Percentiles rank a stretch among this genome's conserved stretches.
Conservation (phyloP, 1,140 invertebrate species). For the Vanessa tameamea region DNA sequence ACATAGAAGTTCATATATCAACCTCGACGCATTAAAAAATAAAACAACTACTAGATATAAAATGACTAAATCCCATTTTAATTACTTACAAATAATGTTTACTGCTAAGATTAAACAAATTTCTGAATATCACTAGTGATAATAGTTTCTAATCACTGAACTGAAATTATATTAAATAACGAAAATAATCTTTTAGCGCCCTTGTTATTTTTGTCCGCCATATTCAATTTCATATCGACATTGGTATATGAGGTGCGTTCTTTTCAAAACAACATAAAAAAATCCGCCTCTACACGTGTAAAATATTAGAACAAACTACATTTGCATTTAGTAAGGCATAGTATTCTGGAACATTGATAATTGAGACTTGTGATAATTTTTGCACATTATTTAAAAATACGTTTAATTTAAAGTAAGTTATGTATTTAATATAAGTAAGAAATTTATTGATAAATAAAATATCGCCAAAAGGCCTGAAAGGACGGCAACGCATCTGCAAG, state of each 20-base stretch:
- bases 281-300: not conserved
- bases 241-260: slow-evolving; percentile 32
- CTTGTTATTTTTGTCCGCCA: slow-evolving; percentile 80
- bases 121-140: slow-evolving; percentile 12
- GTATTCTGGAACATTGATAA: too few species aligned
- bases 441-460: too few species aligned
- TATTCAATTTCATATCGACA: slow-evolving; percentile 64
- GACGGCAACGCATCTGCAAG: too few species aligned
- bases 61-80: slow-evolving; percentile 15
- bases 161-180: slow-evolving; percentile 51
- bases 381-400: too few species aligned
- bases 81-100: slow-evolving; percentile 20
- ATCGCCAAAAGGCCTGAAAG: too few species aligned
- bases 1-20: slow-evolving; percentile 31
- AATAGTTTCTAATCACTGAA: slow-evolving; percentile 41
- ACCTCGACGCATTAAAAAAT: slow-evolving; percentile 44
- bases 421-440: too few species aligned
- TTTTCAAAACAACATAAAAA: slow-evolving; percentile 26
- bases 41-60: slow-evolving; percentile 40
- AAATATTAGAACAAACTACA: not conserved
- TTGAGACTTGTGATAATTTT: too few species aligned
- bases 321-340: not conserved
- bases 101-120: slow-evolving; percentile 9
- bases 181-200: slow-evolving; percentile 78
- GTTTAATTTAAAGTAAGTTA: too few species aligned